phyloP scores from a whole-genome alignment of 2,888 invertebrate species.

The Pemphredon lugubris region DNA sequence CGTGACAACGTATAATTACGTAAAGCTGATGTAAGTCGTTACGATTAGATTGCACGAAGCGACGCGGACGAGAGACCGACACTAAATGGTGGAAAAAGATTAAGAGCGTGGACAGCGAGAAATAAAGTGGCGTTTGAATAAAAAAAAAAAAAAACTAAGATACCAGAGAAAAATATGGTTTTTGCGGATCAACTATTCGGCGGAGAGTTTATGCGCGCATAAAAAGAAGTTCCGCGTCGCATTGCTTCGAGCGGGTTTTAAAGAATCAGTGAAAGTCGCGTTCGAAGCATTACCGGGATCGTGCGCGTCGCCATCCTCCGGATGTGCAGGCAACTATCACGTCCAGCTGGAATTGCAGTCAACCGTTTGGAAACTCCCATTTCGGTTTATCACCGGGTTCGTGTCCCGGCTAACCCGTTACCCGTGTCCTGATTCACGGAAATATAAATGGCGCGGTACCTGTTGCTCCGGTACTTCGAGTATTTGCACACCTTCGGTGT shows the following conservation, averaged over 20 bases:
- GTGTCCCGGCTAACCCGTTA: slow-evolving; percentile 52
- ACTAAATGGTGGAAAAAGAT: no score
- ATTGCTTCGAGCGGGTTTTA: neutral
- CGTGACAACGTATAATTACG: no score
- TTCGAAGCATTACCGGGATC: slow-evolving; percentile 31
- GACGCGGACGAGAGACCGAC: no score
- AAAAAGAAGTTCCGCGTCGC: neutral
- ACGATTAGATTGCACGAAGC: no score
- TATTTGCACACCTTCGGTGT: slow-evolving; percentile 31
- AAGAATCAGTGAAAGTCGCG: slow-evolving; percentile 33
- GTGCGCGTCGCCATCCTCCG: slow-evolving; percentile 60
- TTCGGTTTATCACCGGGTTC: slow-evolving; percentile 49
- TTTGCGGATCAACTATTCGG: no score
- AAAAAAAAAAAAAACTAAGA: no score
- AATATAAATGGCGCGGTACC: slow-evolving; percentile 47
- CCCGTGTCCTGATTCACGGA: slow-evolving; percentile 26
- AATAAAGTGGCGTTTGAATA: no score
- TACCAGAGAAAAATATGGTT: no score
- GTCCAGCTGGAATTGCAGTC: slow-evolving; percentile 30
- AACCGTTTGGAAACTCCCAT: slow-evolving; percentile 36
- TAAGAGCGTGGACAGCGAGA: no score
- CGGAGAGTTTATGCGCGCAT: neutral
- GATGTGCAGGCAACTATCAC: slow-evolving; percentile 45
- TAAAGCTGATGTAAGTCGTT: no score
- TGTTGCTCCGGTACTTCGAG: slow-evolving; percentile 45